Evolutionary conservation across 2,888 invertebrate species (phyloP).

Genomic region (Eugnorisma glareosa): DNA sequence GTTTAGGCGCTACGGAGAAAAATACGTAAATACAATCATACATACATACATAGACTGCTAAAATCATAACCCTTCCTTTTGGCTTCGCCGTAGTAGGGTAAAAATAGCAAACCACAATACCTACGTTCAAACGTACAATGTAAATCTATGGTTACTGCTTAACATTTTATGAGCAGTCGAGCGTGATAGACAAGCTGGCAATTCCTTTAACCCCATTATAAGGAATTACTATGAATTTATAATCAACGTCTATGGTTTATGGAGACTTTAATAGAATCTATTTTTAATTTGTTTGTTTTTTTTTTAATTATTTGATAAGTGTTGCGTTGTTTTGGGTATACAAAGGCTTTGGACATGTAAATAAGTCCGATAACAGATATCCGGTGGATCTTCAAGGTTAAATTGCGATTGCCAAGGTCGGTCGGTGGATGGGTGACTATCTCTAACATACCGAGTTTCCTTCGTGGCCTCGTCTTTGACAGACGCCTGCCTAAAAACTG

Average conservation of each 20-base stretch:
- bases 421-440: not conserved
- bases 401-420: not conserved
- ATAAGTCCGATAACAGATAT: no score
- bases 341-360: no score
- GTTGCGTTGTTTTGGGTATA: not conserved
- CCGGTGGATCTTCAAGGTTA: not conserved
- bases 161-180: conserved; percentile 34
- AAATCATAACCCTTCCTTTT: no score
- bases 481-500: no score
- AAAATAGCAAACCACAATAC: conserved; percentile 15
- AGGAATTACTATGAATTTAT: conserved; percentile 51
- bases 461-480: no score
- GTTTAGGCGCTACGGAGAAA: no score
- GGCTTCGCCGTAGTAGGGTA: no score
- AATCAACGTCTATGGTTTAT: conserved; percentile 32
- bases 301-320: not conserved
- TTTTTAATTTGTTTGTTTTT: conserved; percentile 21
- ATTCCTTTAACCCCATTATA: conserved; percentile 47
- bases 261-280: conserved; percentile 18
- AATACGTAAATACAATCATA: no score
- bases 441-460: no score
- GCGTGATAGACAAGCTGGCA: conserved; percentile 30
- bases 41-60: no score
- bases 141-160: conserved; percentile 39
- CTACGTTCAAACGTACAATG: conserved; percentile 12